phyloP scores from a whole-genome alignment of 2,888 invertebrate species.

The Dromius quadrimaculatus region DNA sequence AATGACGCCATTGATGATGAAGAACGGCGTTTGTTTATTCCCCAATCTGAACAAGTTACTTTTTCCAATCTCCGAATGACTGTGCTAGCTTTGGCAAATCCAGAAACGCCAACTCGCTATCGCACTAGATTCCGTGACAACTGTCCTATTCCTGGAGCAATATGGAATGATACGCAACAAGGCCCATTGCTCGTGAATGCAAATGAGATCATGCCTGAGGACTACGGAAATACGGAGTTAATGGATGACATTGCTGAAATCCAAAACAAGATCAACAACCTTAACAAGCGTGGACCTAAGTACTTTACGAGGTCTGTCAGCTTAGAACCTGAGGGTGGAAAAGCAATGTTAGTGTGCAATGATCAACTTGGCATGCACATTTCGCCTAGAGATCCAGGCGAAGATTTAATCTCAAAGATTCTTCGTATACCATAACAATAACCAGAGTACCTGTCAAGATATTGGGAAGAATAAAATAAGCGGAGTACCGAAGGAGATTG shows the following conservation, averaged over 20 bases:
- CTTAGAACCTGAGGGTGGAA: background rate
- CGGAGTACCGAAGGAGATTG: no score
- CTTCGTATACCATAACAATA: no score
- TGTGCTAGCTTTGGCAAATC: background rate
- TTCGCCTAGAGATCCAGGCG: background rate
- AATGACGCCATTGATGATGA: background rate
- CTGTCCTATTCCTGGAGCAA: background rate
- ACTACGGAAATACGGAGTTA: background rate
- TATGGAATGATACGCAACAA: background rate
- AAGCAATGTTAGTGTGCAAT: background rate
- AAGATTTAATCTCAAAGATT: no score
- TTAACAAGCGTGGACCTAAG: background rate
- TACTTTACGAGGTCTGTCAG: background rate
- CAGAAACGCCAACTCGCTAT: background rate
- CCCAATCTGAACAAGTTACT: slow-evolving; percentile 3
- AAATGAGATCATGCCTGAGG: background rate
- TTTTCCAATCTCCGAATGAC: background rate
- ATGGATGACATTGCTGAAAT: background rate
- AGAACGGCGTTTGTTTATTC: no score
- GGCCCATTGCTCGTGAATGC: background rate
- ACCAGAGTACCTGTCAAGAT: no score
- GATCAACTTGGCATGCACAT: background rate
- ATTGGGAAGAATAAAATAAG: no score
- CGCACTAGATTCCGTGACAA: background rate
- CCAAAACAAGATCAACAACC: background rate